Base-by-base conservation (phyloP, 2,888 invertebrate genomes). In the Cosmopolites sordidus region DNA sequence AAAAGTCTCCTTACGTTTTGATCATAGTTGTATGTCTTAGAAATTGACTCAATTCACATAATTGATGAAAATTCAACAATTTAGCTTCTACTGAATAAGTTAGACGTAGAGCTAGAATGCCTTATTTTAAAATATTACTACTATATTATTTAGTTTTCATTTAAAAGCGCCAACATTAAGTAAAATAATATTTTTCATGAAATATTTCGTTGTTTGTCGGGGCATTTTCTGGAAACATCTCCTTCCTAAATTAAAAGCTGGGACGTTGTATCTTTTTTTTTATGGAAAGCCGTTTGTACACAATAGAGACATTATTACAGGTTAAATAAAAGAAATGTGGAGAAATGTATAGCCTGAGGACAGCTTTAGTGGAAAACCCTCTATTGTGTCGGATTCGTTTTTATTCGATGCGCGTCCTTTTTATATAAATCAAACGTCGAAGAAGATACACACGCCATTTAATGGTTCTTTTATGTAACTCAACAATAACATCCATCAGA, bases 281-380 rank as follows among this genome's bases (percentile, higher is more conserved):
- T 33, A 33, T 33, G 33, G 33, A 33, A 33, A 33, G 33, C 33
- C 33, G 33, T 33, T 33, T 33, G 16, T 40, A 47, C 38, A 52
- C 47, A 47, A 47, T 27, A 18, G 38, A 46, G 47, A 46, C 37
- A 42, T 46, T 52, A 52, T 47, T 52, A 41, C 27, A 46, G 33
- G 42, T 41, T 47, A 47, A 52, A 52, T 52, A 52, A 52, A 52
- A 52, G 47, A 42, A 47, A 47, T 37, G 14, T 12, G 27, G 16
- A 16, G 46, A 43, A 40, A 45, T 38, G 38, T 52, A 52, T 52
- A 12, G 47, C 33, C 37, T 37, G n/a, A 18, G 30, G 43, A 43
- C 29, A 41, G 11, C 12, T 38, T 46, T 47, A 29, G 38, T 30
- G 33, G 38, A 43, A 47, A 52, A 52, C 22, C 42, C 43, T 30